Evolutionary conservation across 1,140 invertebrate genomes (phyloP).

Genomic region (Sitophilus oryzae): DNA sequence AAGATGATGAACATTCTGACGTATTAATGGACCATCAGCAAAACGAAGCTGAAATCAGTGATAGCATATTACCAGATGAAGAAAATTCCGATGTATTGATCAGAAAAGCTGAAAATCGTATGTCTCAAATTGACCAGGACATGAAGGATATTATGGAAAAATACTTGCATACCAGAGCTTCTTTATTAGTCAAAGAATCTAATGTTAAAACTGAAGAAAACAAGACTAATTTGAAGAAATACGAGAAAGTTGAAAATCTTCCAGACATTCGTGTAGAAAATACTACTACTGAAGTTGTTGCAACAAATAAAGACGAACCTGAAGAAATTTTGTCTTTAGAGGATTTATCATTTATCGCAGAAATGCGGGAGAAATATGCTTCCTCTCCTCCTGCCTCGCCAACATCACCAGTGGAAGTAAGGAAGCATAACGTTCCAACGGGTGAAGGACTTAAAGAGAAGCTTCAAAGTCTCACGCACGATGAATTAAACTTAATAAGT

Average conservation of each 20-base stretch:
- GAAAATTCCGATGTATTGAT: not conserved
- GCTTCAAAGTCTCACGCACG: not conserved
- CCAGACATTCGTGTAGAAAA: not conserved
- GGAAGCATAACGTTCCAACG: not conserved
- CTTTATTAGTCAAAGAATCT: constrained; percentile 16
- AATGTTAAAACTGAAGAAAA: not conserved
- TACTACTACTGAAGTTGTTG: not conserved
- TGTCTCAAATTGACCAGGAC: constrained; percentile 23
- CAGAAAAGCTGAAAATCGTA: constrained; percentile 1
- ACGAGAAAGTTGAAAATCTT: constrained; percentile 10
- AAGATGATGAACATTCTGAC: not conserved
- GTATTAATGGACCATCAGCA: not conserved
- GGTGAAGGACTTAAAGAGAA: not conserved
- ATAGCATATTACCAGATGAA: not conserved
- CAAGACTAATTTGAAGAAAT: constrained; percentile 12
- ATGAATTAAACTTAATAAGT: constrained; percentile 14
- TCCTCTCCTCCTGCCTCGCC: constrained; percentile 1
- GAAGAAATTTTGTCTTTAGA: constrained; percentile 10
- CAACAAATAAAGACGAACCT: not conserved
- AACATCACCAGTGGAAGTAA: not conserved
- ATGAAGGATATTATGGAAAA: constrained; percentile 27
- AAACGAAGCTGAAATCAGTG: not conserved
- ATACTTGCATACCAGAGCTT: constrained; percentile 24
- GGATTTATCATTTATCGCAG: constrained; percentile 20
- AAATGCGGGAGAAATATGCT: constrained; percentile 25